phyloP scores from a whole-genome alignment of 1,140 invertebrate species.

The Nasonia longicornis region DNA sequence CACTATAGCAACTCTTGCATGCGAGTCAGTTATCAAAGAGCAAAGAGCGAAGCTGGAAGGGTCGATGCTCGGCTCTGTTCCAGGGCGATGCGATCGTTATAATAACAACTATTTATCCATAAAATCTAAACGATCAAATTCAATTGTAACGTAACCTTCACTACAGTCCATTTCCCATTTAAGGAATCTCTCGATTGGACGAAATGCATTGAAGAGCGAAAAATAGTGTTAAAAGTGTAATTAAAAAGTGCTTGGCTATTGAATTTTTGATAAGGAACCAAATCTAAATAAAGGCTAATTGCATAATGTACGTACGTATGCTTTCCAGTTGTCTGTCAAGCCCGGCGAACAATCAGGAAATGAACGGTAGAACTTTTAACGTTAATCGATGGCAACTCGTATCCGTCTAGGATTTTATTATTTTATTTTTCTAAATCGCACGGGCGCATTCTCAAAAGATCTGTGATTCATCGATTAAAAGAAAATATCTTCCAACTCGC shows the following conservation, averaged over 20 bases:
- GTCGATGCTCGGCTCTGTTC: constrained; percentile 56
- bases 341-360: constrained; percentile 51
- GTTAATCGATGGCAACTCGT: constrained; percentile 60
- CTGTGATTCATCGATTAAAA: constrained; percentile 45
- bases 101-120: constrained; percentile 67
- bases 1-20: constrained; percentile 29
- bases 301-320: constrained; percentile 18
- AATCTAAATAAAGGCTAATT: constrained; percentile 29
- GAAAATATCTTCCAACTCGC: constrained; percentile 40
- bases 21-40: constrained; percentile 39
- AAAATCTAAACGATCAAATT: constrained; percentile 71
- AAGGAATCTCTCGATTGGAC: constrained; percentile 17
- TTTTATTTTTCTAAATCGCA: constrained; percentile 49
- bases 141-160: constrained; percentile 67
- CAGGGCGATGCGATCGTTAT: constrained; percentile 64
- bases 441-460: constrained; percentile 48
- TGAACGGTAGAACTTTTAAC: constrained; percentile 60
- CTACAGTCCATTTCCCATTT: constrained; percentile 58
- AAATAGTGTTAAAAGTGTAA: constrained; percentile 24
- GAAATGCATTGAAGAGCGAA: constrained; percentile 19
- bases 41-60: constrained; percentile 49
- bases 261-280: constrained; percentile 29
- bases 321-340: constrained; percentile 30
- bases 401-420: constrained; percentile 54
- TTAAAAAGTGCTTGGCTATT: constrained; percentile 28